A percentile compares a stretch with the other conserved stretches of the same genome.
Evolutionary conservation across 2,888 invertebrate species (phyloP).

Genomic region (Asteroscopus sphinx): DNA sequence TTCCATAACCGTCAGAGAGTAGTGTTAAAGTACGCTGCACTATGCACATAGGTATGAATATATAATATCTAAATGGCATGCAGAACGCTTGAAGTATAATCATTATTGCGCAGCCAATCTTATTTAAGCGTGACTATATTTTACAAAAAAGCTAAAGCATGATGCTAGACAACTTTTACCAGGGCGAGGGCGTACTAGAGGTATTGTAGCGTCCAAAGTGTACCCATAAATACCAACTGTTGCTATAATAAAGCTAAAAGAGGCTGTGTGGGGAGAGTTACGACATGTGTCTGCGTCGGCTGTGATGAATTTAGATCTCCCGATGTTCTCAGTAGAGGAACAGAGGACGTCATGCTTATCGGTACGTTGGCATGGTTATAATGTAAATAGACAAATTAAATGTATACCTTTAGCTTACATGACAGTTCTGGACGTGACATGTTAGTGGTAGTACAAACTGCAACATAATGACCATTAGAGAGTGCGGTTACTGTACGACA

Average conservation of each 20-base stretch:
- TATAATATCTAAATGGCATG: constrained; percentile 90
- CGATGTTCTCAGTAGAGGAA: constrained; percentile 74
- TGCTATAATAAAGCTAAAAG: constrained; percentile 86
- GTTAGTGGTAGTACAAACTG: constrained; percentile 90
- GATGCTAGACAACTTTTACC: constrained; percentile 90
- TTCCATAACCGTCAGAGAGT: constrained; percentile 86
- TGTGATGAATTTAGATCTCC: constrained; percentile 77
- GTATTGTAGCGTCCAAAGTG: constrained; percentile 88
- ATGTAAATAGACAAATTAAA: constrained; percentile 88
- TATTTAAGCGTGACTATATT: constrained; percentile 90
- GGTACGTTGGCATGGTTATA: constrained; percentile 82
- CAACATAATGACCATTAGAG: constrained; percentile 90
- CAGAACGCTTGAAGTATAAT: constrained; percentile 90
- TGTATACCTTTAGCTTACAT: constrained; percentile 90
- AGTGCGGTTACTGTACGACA: constrained; percentile 90
- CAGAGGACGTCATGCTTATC: constrained; percentile 83
- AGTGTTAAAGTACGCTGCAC: constrained; percentile 87
- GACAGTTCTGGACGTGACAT: constrained; percentile 90
- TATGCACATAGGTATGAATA: constrained; percentile 89
- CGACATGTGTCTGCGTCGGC: constrained; percentile 84
- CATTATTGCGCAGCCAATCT: constrained; percentile 90
- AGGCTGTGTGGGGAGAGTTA: constrained; percentile 86
- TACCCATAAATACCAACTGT: constrained; percentile 88
- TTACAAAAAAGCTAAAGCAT: constrained; percentile 90
- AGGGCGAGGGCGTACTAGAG: constrained; percentile 89